A percentile compares a stretch with the other conserved stretches of the same genome.
Evolutionary conservation across 2,888 invertebrate species (phyloP).

Genomic region (Pyrocoelia pectoralis): DNA sequence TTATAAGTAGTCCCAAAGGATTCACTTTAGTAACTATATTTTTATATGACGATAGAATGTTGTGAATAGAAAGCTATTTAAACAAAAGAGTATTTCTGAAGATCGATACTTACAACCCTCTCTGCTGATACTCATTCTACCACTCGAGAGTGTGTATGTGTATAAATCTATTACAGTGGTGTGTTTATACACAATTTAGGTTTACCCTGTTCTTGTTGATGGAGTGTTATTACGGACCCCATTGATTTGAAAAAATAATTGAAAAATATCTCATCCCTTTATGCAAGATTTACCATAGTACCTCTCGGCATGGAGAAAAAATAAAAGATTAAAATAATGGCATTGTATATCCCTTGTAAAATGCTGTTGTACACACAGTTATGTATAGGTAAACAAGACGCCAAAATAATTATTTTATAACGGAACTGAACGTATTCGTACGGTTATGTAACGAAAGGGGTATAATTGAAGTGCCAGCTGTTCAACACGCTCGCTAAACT

Average conservation of each 20-base stretch:
- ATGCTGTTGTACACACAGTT: too few species aligned
- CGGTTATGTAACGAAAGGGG: slow-evolving; percentile 18
- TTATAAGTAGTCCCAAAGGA: not conserved
- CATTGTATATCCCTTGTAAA: too few species aligned
- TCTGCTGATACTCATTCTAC: not conserved
- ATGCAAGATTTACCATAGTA: not conserved
- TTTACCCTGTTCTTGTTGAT: not conserved
- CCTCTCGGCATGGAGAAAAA: too few species aligned
- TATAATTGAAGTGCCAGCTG: slow-evolving; percentile 30
- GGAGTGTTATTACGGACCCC: not conserved
- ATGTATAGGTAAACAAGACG: too few species aligned
- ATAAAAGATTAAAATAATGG: too few species aligned
- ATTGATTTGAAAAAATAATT: too few species aligned
- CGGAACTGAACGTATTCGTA: not conserved
- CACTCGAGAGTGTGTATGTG: not conserved
- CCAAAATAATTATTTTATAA: too few species aligned
- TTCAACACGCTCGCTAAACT: slow-evolving; percentile 26
- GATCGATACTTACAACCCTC: slow-evolving; percentile 1
- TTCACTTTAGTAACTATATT: not conserved
- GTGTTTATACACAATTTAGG: not conserved
- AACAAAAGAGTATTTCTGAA: not conserved
- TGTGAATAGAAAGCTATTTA: not conserved
- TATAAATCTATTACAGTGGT: not conserved
- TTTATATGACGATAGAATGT: not conserved
- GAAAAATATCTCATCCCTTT: not conserved